These are phyloP conservation scores for Galeruca laticollis DNA, from an alignment of 2,888 invertebrate species.

Conservation along the genomic window DNA sequence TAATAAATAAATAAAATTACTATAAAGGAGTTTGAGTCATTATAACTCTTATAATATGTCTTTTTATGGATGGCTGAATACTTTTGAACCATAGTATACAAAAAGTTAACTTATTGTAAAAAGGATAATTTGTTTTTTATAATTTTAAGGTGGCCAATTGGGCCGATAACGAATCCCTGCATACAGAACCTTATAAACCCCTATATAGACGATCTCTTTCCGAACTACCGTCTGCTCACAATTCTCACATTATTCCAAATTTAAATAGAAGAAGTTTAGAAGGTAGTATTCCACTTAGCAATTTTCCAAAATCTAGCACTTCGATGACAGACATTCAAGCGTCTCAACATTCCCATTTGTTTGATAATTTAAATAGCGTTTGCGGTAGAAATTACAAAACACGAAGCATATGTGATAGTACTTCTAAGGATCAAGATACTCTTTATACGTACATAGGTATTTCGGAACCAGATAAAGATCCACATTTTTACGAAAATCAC, in stretches of 20 bases:
- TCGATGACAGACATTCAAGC: slow-evolving; percentile 66
- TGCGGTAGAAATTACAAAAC: slow-evolving; percentile 56
- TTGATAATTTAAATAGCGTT: slow-evolving; percentile 46
- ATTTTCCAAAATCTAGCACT: slow-evolving; percentile 63
- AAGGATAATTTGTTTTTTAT: not conserved
- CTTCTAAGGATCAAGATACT: slow-evolving; percentile 49
- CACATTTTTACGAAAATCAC: slow-evolving; percentile 64
- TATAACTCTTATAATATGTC: too few relatives aligned
- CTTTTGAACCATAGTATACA: too few relatives aligned
- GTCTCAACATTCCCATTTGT: slow-evolving; percentile 54
- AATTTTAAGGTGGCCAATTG: slow-evolving; percentile 64
- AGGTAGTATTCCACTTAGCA: slow-evolving; percentile 57
- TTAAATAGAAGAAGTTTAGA: slow-evolving; percentile 64
- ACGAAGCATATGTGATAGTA: slow-evolving; percentile 56
- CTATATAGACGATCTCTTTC: slow-evolving; percentile 68
- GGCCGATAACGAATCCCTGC: slow-evolving; percentile 65
- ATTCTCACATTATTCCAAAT: slow-evolving; percentile 56
- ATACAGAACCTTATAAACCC: slow-evolving; percentile 63
- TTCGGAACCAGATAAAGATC: slow-evolving; percentile 61
- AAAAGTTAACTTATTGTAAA: not conserved
- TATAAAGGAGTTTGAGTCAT: too few relatives aligned
- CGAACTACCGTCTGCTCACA: slow-evolving; percentile 63
- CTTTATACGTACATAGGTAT: slow-evolving; percentile 66
- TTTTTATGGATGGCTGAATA: too few relatives aligned
- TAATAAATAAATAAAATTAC: too few relatives aligned